Percentiles rank a stretch among this genome's conserved stretches.
These are phyloP conservation scores for Ornithoptera alexandrae DNA, from an alignment of 2,888 invertebrate genomes.

Conservation along the genomic window DNA sequence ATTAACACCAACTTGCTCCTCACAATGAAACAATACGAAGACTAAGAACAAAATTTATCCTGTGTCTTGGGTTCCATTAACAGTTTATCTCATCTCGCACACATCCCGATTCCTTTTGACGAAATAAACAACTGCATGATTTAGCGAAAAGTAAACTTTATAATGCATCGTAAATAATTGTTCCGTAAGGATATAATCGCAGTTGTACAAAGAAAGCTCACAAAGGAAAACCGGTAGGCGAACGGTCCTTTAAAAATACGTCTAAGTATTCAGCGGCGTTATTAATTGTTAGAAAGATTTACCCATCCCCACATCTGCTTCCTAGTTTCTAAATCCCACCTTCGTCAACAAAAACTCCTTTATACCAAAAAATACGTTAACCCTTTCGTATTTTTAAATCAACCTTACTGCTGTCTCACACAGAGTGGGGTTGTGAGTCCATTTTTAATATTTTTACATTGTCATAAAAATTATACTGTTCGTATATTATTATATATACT, in stretches of 20 bases:
- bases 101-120: background rate
- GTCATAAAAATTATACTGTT: background rate
- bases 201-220: conserved; percentile 26
- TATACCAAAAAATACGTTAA: conserved; percentile 18
- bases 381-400: conserved; percentile 12
- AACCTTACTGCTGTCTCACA: background rate
- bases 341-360: conserved; percentile 21
- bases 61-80: background rate
- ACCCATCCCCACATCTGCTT: conserved; percentile 61
- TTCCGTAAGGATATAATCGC: conserved; percentile 16
- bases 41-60: background rate
- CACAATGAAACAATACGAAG: background rate
- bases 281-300: conserved; percentile 49
- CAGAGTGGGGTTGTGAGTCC: background rate
- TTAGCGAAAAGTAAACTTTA: conserved; percentile 22
- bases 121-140: conserved; percentile 12
- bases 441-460: background rate
- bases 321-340: conserved; percentile 33
- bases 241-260: conserved; percentile 36
- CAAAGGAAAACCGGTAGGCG: conserved; percentile 49
- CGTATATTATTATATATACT: too few species aligned
- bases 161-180: conserved; percentile 14
- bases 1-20: background rate
- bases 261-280: conserved; percentile 34
- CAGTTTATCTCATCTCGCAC: background rate